Evolutionary conservation across 2,797 vertebrate species (phyloP).

Genomic region (Syngnathus acus): DNA sequence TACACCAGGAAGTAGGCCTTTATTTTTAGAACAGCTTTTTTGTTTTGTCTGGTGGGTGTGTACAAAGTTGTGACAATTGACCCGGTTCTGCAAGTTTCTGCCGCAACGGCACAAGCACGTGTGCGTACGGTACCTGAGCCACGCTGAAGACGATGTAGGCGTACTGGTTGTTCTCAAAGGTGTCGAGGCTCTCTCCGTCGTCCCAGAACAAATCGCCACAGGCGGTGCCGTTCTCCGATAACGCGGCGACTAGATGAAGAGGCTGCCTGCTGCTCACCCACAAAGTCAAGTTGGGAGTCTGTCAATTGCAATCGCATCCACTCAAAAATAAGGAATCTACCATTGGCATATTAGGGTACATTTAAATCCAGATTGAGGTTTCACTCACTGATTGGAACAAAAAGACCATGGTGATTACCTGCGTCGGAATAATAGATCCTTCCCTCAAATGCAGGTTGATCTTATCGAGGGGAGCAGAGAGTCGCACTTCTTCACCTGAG

Average conservation of each 20-base stretch:
- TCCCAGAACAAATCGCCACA: constrained; percentile 84
- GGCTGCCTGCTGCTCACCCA: constrained; percentile 69
- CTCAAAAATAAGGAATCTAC: neutral
- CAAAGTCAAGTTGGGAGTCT: constrained; percentile 73
- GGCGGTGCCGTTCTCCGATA: constrained; percentile 63
- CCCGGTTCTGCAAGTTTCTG: neutral
- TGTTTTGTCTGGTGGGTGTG: neutral
- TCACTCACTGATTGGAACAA: no score
- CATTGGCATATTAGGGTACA: no score
- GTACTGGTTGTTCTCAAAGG: constrained; percentile 70
- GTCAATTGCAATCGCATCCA: neutral
- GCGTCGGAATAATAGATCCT: constrained; percentile 74
- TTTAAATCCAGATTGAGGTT: no score
- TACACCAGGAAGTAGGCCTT: no score
- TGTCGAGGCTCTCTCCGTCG: constrained; percentile 75
- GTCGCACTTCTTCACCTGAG: constrained; percentile 70
- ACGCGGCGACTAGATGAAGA: constrained; percentile 67
- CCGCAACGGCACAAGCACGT: neutral
- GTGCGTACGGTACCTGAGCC: constrained; percentile 57
- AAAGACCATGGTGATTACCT: constrained; percentile 55
- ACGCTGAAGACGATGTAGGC: constrained; percentile 73
- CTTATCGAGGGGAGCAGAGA: constrained; percentile 76
- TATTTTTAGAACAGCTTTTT: no score
- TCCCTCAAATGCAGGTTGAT: constrained; percentile 81
- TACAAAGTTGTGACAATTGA: neutral